Evolutionary conservation across 2,113 vertebrate genomes (phyloP).

Genomic region (Barnardius zonarius): DNA sequence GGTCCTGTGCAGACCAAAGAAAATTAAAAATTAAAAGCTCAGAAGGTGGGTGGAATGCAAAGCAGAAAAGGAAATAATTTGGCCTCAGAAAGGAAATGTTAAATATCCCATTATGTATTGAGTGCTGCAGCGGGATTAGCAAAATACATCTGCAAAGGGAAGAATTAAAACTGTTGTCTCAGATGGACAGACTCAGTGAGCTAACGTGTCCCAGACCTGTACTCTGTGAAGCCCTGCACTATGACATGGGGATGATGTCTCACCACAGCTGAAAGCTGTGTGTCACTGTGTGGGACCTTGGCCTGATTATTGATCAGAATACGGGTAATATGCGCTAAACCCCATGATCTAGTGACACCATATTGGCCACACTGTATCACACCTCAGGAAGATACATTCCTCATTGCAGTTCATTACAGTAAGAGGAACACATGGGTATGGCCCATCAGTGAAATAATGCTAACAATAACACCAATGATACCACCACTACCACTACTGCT

Average conservation of each 20-base stretch:
- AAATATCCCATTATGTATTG: neutral
- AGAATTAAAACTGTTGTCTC: neutral
- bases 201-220: neutral
- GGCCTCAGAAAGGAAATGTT: neutral
- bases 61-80: neutral
- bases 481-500: neutral
- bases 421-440: neutral
- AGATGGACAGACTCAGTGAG: neutral
- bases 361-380: neutral
- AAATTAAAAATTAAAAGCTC: neutral
- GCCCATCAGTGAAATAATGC: neutral
- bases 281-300: neutral
- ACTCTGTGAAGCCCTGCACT: neutral
- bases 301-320: neutral
- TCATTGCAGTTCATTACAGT: neutral
- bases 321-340: neutral
- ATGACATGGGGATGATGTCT: neutral
- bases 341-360: neutral
- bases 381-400: neutral
- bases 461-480: neutral
- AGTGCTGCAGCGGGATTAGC: neutral
- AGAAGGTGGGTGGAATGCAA: neutral
- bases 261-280: neutral
- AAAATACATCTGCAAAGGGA: neutral
- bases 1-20: neutral